These are phyloP conservation scores for Microtus oregoni DNA, from an alignment of 2,113 vertebrate genomes.

Conservation along the genomic window DNA sequence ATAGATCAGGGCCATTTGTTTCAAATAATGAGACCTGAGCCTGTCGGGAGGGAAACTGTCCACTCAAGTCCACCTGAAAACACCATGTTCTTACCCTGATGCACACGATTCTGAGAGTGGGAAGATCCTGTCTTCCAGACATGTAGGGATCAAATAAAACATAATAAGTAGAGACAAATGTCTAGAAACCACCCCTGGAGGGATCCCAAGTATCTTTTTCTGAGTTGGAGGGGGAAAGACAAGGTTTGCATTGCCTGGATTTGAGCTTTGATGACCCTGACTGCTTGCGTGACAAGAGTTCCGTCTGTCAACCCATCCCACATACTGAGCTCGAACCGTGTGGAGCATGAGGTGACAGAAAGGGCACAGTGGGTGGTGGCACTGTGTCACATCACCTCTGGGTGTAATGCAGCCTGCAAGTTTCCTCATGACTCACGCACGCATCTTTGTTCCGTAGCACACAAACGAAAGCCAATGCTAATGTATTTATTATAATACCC, in stretches of 20 bases:
- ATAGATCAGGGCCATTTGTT: background rate
- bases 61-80: slow-evolving; percentile 48
- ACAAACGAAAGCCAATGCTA: slow-evolving; percentile 2
- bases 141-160: background rate
- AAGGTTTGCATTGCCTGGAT: background rate
- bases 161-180: background rate
- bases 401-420: background rate
- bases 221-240: background rate
- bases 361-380: fast-evolving
- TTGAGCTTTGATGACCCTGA: background rate
- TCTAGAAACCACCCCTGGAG: slow-evolving; percentile 7
- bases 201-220: slow-evolving; percentile 28
- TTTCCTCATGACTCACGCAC: background rate
- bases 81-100: background rate
- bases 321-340: background rate
- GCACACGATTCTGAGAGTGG: slow-evolving; percentile 1
- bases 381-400: background rate
- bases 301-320: background rate
- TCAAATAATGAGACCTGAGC: background rate
- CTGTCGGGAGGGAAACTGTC: background rate
- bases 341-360: background rate
- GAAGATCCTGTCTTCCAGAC: slow-evolving; percentile 24
- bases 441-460: background rate
- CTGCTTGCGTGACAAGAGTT: background rate
- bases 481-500: background rate